Percentiles rank a stretch among this genome's conserved stretches.
phyloP scores from a whole-genome alignment of 2,888 invertebrate species.

The Eristalis intricaria region DNA sequence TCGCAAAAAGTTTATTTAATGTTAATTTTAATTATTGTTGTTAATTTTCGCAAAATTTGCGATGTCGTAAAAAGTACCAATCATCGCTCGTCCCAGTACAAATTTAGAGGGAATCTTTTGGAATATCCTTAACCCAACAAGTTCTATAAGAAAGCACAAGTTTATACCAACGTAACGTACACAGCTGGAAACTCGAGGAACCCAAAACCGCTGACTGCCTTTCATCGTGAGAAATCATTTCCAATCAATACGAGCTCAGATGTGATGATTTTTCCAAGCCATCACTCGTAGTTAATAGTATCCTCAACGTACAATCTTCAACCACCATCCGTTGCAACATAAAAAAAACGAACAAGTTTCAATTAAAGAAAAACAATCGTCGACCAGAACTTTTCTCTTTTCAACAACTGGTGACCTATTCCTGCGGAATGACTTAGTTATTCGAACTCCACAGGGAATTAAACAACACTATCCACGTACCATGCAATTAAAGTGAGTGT shows the following conservation, averaged over 20 bases:
- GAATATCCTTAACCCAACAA: too few relatives aligned
- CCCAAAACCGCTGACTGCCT: too few relatives aligned
- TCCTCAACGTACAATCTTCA: neutral
- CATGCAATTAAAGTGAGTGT: conserved; percentile 54
- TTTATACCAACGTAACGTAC: too few relatives aligned
- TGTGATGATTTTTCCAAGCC: neutral
- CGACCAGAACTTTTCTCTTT: neutral
- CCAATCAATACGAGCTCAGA: neutral
- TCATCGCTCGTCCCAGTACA: too few relatives aligned
- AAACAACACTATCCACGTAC: conserved; percentile 22
- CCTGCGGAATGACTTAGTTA: neutral
- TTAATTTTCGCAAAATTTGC: too few relatives aligned
- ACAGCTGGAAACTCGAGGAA: too few relatives aligned
- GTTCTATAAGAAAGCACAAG: too few relatives aligned
- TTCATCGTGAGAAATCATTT: neutral
- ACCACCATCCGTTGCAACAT: neutral
- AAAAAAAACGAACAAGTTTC: conserved; percentile 23
- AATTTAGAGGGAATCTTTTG: too few relatives aligned
- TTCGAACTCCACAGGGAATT: conserved; percentile 31
- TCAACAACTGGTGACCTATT: conserved; percentile 12
- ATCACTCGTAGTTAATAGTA: neutral
- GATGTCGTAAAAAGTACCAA: too few relatives aligned
- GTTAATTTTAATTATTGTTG: too few relatives aligned
- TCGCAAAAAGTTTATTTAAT: too few relatives aligned
- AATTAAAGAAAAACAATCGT: conserved; percentile 12